A percentile compares a stretch with the other conserved stretches of the same genome.
Conservation (phyloP, 2,888 invertebrate species). For the Zootermopsis nevadensis region DNA sequence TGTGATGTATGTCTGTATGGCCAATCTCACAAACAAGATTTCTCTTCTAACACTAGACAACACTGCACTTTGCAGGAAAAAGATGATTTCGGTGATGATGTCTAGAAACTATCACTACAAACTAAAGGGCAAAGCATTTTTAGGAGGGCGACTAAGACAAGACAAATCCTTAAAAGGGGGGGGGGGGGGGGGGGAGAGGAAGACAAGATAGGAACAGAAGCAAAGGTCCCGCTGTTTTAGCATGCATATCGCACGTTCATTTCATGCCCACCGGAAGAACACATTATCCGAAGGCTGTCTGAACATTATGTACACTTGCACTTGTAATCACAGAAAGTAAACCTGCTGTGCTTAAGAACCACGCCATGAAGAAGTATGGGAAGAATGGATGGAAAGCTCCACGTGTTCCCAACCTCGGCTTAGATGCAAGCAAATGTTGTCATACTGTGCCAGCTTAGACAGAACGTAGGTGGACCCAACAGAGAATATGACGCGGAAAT, state of each 20-base stretch:
- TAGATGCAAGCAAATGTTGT: no score
- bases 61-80: not conserved
- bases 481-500: no score
- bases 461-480: no score
- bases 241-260: slow-evolving; percentile 21
- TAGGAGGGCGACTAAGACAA: slow-evolving; percentile 13
- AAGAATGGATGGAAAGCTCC: no score
- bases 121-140: slow-evolving; percentile 5
- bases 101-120: not conserved
- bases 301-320: slow-evolving; percentile 2
- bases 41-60: no score
- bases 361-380: no score
- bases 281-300: not conserved
- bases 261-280: slow-evolving; percentile 30
- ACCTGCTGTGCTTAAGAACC: no score
- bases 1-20: no score
- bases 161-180: slow-evolving; percentile 14
- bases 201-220: not conserved
- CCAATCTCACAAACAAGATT: no score
- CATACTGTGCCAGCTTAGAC: no score
- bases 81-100: not conserved
- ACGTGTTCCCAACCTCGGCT: no score
- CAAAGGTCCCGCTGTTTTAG: slow-evolving; percentile 31
- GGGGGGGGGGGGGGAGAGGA: not conserved
- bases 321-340: no score